Evolutionary conservation across 2,888 invertebrate species (phyloP), one percentile per base, ranked within the genome.

Genomic region (Sarcophaga carnaria): DNA sequence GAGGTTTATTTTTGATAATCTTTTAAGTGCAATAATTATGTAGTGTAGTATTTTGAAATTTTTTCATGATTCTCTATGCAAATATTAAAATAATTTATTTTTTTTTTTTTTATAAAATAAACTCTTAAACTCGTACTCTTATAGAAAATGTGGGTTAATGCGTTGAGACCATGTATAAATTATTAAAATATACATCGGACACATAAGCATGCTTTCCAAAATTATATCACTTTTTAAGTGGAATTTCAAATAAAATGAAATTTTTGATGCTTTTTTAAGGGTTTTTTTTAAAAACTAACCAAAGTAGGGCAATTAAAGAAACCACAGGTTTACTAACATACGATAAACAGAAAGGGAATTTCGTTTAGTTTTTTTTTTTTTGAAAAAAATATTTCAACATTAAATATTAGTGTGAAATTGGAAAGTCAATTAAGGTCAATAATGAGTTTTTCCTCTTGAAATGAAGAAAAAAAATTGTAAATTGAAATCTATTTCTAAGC

Each of bases 361-460:
- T 17, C n/a, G 12, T 59, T 60, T 67, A 49, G 20, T 62, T 45
- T 70, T 83, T 69, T n/a, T 62, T 45, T 70, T 49, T 2, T 20
- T n/a, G 62, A 63, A 14, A 2, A 77, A 22, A 83, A 37, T 12
- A 45, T 67, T 82, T 76, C 64, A 49, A 76, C 64, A 80, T 63
- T 63, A 62, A 76, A 67, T 67, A 82, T 76, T 70, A 75, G 75
- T 85, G 83, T 83, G 77, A 80, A 80, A 77, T 86, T 86, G 45
- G 72, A 83, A 83, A 86, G 80, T 80, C 80, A 83, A 83, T 83
- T 78, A 83, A 83, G 80, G 76, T 10, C 70, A 80, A 27, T 81
- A 75, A 83, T 86, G 59, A 60, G 70, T 27, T 81, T 84, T 81
- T 71, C 54, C 81, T 69, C 83, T 83, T 63, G 63, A 80, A 86